Percentiles rank a stretch among this genome's conserved stretches.
Conservation (phyloP, 2,113 vertebrate species). For the Atlantisia rogersi region DNA sequence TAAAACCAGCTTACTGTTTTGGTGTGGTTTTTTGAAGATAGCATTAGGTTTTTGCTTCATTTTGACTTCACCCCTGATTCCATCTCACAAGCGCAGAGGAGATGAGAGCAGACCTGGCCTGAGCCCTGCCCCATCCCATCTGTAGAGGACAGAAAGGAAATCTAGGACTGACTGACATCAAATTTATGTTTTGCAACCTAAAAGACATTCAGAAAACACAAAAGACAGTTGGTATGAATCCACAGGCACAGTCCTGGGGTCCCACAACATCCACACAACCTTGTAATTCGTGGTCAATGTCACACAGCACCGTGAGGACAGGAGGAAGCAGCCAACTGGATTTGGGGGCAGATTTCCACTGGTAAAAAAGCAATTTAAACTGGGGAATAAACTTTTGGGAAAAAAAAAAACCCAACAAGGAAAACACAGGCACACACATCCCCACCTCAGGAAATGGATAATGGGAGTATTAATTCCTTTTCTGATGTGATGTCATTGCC, state of each 20-base stretch:
- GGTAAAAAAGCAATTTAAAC: not conserved
- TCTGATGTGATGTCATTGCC: not conserved
- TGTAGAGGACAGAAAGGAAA: not conserved
- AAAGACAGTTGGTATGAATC: not conserved
- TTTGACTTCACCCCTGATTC: not conserved
- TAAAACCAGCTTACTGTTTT: not conserved
- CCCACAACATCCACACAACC: not conserved
- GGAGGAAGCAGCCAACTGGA: not conserved
- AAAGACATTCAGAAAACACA: not conserved
- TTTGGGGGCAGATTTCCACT: not conserved
- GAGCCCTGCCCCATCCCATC: not conserved
- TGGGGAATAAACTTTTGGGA: not conserved
- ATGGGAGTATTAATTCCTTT: not conserved
- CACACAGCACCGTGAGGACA: rapidly evolving
- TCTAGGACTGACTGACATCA: not conserved
- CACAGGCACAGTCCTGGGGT: not conserved
- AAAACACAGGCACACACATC: not conserved
- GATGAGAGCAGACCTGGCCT: not conserved
- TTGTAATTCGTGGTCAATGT: not conserved
- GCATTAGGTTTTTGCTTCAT: not conserved
- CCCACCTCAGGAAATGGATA: not conserved
- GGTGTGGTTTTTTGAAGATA: not conserved
- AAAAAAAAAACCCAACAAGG: not conserved
- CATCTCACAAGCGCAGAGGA: not conserved
- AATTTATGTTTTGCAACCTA: not conserved